A percentile compares a stretch with the other conserved stretches of the same genome.
Conservation (phyloP, 2,113 vertebrate species). For the Chlorodrepanis virens region DNA sequence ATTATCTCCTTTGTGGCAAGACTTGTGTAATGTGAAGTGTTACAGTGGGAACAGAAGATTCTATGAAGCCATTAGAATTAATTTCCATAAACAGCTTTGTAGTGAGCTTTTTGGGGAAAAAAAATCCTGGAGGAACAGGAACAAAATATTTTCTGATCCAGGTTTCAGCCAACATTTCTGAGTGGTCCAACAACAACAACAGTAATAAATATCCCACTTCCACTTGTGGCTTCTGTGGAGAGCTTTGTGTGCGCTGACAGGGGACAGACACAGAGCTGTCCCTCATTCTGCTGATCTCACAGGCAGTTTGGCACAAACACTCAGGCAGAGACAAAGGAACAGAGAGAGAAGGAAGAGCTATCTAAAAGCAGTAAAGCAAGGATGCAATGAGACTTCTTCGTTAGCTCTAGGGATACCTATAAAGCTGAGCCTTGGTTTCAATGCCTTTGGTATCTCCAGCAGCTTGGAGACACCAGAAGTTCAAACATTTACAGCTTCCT, state of each 20-base stretch:
- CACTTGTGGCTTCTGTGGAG: background rate
- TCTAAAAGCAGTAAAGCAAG: fast-evolving
- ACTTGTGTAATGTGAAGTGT: constrained; percentile 12
- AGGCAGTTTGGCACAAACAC: background rate
- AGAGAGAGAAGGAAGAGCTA: background rate
- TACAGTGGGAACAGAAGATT: background rate
- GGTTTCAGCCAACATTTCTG: background rate
- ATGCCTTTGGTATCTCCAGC: background rate
- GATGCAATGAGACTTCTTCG: background rate
- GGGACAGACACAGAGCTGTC: background rate
- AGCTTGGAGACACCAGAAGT: background rate
- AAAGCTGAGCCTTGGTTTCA: background rate
- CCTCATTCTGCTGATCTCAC: background rate
- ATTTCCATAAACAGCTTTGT: constrained; percentile 8
- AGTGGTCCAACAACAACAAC: too few species aligned
- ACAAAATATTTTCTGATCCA: background rate
- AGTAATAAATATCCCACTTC: background rate
- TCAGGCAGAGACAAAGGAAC: background rate
- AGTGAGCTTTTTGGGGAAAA: background rate
- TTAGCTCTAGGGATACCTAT: background rate
- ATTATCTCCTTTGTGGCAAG: constrained; percentile 8
- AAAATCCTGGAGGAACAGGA: background rate
- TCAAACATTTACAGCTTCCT: background rate
- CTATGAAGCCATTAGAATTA: constrained; percentile 14
- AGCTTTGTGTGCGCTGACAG: fast-evolving